Base-by-base conservation (phyloP, 2,888 invertebrate species). In the Notodonta ziczac region DNA sequence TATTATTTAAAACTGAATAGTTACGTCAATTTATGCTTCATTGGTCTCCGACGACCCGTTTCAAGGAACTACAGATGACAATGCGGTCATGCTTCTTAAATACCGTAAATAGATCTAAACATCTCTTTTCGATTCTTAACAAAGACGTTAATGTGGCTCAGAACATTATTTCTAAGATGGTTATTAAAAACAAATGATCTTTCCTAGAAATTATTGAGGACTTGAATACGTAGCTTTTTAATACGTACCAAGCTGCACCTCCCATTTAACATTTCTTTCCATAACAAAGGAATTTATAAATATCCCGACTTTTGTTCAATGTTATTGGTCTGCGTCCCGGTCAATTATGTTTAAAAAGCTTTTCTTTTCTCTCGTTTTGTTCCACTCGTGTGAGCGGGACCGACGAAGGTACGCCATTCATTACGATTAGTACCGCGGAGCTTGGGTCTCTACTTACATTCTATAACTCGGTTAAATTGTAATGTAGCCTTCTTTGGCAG, bases 41-140 rank as follows among this genome's bases (percentile, higher is more conserved):
- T 71, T 81, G 83, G 76, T 77, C 78, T 70, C 76, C 81, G 82
- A 80, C 77, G 78, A 82, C 73, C 71, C 80, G 77, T 79, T 85
- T 85, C 84, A 80, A 83, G 73, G 81, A 87, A 88, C 73, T 72
- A 60, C 73, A 73, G 64, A 70, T 69, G 67, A 84, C 83, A 84
- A 84, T 84, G 71, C 66, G 67, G 77, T 78, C 78, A 80, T 72
- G 79, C 72, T 76, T 66, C 66, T 72, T 72, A 67, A 70, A 74
- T 77, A 65, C 62, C 62, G 67, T 74, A 75, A 72, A 63, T 69
- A 42, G 56, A 62, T 63, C 40, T 59, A 69, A 56, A 66, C 55
- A 70, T 56, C 57, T 60, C 59, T 62, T 70, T 12, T 65, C 58
- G 53, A 57, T 55, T 57, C 50, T 48, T 59, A 39, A 62, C 14